A percentile compares a stretch with the other conserved stretches of the same genome.
Evolutionary conservation across 1,140 invertebrate genomes (phyloP).

Genomic region (Drosophila nannoptera): DNA sequence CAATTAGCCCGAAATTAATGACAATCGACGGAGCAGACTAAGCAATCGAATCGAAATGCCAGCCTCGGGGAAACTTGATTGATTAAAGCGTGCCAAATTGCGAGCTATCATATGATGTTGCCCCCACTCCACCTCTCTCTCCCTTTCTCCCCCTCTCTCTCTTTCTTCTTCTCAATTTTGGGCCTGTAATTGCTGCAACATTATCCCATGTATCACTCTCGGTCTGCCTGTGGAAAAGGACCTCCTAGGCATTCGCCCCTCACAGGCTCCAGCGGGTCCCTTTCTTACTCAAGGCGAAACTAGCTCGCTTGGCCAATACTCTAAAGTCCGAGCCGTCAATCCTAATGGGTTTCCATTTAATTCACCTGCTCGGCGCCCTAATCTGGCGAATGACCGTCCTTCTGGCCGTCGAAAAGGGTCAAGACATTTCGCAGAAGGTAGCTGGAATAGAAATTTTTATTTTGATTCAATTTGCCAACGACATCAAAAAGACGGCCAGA

Average conservation of each 20-base stretch:
- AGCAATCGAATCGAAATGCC: no score
- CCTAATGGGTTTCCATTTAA: neutral
- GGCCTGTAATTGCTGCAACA: no score
- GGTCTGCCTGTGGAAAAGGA: no score
- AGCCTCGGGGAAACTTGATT: no score
- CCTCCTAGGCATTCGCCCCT: neutral
- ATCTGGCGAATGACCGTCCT: neutral
- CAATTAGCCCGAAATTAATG: constrained; percentile 44
- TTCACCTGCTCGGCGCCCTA: neutral
- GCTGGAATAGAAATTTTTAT: constrained; percentile 41
- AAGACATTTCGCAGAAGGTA: constrained; percentile 20
- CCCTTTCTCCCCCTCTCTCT: no score
- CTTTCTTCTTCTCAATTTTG: no score
- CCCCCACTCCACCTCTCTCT: no score
- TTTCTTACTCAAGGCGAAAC: neutral
- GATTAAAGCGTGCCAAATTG: no score
- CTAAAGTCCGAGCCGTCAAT: neutral
- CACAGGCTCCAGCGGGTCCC: neutral
- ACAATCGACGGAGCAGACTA: neutral
- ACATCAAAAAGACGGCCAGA: constrained; percentile 55
- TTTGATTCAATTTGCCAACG: constrained; percentile 64
- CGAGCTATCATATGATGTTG: no score
- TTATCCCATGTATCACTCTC: no score
- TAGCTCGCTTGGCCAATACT: neutral
- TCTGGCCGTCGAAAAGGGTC: constrained; percentile 25